Percentiles rank a stretch among this genome's conserved stretches.
Conservation (phyloP, 2,888 invertebrate genomes). For the Scotopteryx bipunctaria region DNA sequence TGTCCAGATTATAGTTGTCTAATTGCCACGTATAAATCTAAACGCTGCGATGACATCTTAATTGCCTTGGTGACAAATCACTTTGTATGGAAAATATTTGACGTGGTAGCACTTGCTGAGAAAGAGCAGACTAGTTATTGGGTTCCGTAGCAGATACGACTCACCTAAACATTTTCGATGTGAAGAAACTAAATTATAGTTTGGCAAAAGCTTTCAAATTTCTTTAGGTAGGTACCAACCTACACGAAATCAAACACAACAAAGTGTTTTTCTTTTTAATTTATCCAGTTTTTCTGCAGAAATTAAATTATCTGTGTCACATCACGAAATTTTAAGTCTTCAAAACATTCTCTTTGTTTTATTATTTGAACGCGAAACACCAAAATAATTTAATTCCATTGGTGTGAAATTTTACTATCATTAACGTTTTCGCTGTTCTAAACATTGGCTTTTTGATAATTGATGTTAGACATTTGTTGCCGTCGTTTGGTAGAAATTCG, state of each 20-base stretch:
- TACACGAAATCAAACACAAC: neutral
- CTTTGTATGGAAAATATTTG: constrained; percentile 59
- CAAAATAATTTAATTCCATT: constrained; percentile 26
- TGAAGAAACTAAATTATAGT: neutral
- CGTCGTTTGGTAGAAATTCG: constrained; percentile 50
- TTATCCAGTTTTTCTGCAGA: neutral
- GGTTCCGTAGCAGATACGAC: constrained; percentile 6
- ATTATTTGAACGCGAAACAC: constrained; percentile 15
- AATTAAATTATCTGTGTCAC: neutral
- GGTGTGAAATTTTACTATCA: constrained; percentile 43
- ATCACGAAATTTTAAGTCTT: neutral
- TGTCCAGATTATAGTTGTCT: constrained; percentile 70
- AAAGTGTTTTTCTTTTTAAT: neutral
- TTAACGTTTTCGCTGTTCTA: constrained; percentile 38
- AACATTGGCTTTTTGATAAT: constrained; percentile 52
- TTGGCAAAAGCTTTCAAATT: too few species aligned
- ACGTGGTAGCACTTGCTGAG: constrained; percentile 31
- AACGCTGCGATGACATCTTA: constrained; percentile 76
- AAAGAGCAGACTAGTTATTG: neutral
- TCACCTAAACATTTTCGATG: neutral
- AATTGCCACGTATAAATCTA: constrained; percentile 78
- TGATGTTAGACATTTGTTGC: constrained; percentile 61
- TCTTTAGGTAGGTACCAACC: too few species aligned
- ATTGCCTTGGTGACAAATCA: constrained; percentile 73
- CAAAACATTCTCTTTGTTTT: neutral